phyloP scores from a whole-genome alignment of 2,113 vertebrate species.

The Zosterops lateralis region DNA sequence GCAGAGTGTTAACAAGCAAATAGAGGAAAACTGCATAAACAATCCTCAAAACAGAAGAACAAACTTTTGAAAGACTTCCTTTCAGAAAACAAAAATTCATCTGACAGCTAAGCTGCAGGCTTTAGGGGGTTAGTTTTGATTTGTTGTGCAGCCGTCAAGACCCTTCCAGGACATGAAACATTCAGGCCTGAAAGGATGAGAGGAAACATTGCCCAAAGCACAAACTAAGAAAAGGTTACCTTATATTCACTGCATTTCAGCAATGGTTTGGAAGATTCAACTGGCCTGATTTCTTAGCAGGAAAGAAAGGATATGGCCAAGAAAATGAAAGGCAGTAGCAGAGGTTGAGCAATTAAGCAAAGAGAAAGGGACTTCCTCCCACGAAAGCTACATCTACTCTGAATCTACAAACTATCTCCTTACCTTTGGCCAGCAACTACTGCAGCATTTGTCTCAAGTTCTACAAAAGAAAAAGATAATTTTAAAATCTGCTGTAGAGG shows the following conservation, averaged over 20 bases:
- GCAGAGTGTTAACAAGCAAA: background rate
- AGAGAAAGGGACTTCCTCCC: slow-evolving; percentile 26
- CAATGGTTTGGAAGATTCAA: background rate
- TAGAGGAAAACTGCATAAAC: background rate
- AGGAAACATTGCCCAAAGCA: background rate
- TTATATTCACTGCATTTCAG: background rate
- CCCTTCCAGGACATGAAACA: background rate
- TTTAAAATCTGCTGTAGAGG: slow-evolving; percentile 38
- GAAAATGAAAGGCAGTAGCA: background rate
- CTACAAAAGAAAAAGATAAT: slow-evolving; percentile 73
- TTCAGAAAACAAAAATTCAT: background rate
- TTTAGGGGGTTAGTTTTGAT: background rate
- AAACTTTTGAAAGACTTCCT: background rate
- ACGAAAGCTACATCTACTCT: slow-evolving; percentile 30
- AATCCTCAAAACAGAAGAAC: background rate
- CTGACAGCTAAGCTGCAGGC: background rate
- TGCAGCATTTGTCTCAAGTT: slow-evolving; percentile 75
- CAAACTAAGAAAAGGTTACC: background rate
- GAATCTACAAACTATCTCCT: slow-evolving; percentile 62
- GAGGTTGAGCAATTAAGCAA: background rate
- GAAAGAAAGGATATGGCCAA: background rate
- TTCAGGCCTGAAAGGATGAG: background rate
- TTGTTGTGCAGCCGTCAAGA: background rate
- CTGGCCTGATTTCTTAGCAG: background rate
- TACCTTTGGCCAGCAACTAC: slow-evolving; percentile 79